Evolutionary conservation across 2,797 vertebrate genomes (phyloP).

Genomic region (Oceanodroma leucorhoa): DNA sequence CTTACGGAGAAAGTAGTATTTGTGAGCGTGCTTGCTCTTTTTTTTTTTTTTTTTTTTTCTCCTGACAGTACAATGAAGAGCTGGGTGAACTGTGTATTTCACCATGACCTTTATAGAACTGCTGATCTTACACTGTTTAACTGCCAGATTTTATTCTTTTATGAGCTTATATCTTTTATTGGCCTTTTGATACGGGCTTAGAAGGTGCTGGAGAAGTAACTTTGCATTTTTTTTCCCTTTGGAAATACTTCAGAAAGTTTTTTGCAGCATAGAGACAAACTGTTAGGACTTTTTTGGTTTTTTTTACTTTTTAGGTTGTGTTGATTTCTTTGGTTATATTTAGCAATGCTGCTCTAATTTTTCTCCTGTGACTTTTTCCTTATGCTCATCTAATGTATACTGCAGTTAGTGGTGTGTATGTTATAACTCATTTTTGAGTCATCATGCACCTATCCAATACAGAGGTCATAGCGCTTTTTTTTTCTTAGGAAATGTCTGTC

Average conservation of each 20-base stretch:
- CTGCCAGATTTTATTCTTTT: not conserved
- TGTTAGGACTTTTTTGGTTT: fast-evolving
- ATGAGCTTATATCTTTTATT: not conserved
- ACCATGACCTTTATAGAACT: not conserved
- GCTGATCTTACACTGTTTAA: not conserved
- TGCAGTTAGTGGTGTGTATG: not conserved
- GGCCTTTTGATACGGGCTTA: not conserved
- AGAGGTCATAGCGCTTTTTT: not conserved
- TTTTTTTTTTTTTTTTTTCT: not conserved
- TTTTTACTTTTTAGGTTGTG: not conserved
- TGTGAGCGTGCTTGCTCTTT: not conserved
- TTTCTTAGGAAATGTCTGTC: not conserved
- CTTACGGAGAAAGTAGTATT: not conserved
- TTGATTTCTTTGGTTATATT: not conserved
- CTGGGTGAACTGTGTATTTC: not conserved
- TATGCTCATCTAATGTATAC: not conserved
- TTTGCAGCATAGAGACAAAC: not conserved
- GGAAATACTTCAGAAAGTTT: not conserved
- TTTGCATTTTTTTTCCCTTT: not conserved
- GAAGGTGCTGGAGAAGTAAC: not conserved
- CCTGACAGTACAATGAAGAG: not conserved
- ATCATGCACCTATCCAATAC: not conserved
- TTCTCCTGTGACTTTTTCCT: not conserved
- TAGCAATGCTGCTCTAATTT: not conserved
- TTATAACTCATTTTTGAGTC: not conserved